Evolutionary conservation across 2,113 vertebrate species (phyloP).

Genomic region (Cinclus mexicanus): DNA sequence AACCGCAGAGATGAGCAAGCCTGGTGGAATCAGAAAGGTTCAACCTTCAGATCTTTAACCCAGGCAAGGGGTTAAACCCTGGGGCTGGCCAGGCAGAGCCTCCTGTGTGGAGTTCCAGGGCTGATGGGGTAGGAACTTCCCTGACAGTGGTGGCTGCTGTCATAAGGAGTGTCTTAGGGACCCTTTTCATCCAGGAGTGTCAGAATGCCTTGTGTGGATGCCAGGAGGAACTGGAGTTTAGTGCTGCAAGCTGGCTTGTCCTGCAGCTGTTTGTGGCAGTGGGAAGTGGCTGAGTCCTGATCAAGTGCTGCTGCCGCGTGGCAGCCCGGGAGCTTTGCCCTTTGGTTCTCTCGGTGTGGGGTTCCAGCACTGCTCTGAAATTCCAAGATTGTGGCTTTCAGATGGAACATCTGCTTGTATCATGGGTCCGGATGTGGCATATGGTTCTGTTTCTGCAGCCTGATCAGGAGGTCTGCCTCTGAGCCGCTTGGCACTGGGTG

Average conservation of each 20-base stretch:
- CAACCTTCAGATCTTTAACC: background rate
- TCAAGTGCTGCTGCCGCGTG: fast-evolving
- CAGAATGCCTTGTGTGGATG: fast-evolving
- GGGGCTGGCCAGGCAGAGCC: background rate
- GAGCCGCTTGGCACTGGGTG: fast-evolving
- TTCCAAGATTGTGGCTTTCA: background rate
- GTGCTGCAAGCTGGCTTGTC: background rate
- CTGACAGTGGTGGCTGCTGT: background rate
- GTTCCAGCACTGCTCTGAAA: background rate
- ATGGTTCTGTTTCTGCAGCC: background rate
- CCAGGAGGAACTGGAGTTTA: background rate
- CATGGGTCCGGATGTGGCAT: fast-evolving
- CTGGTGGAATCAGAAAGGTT: background rate
- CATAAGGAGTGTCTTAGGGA: background rate
- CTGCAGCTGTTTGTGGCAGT: background rate
- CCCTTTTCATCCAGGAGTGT: background rate
- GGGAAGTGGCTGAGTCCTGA: background rate
- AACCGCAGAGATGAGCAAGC: background rate
- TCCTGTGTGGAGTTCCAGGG: fast-evolving
- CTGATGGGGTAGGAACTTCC: background rate
- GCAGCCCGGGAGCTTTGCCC: background rate
- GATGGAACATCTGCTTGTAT: background rate
- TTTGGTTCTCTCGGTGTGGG: background rate
- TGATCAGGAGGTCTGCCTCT: fast-evolving
- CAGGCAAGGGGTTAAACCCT: no score